A percentile compares a stretch with the other conserved stretches of the same genome.
phyloP scores from a whole-genome alignment of 2,888 invertebrate species.

The Rhorus exstirpatorius region DNA sequence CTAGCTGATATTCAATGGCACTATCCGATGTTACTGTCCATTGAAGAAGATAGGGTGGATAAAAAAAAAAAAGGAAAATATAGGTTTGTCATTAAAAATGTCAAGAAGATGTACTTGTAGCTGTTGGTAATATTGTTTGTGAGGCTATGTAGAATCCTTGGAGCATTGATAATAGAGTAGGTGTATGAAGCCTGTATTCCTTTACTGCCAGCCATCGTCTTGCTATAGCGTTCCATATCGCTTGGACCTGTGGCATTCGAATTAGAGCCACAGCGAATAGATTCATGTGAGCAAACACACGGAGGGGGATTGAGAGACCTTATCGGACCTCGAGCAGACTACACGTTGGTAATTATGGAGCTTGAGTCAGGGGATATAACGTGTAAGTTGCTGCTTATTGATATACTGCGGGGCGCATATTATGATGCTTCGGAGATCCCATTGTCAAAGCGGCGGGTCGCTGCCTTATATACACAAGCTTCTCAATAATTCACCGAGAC shows the following conservation, averaged over 20 bases:
- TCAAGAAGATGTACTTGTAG: neutral
- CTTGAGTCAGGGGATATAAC: conserved; percentile 49
- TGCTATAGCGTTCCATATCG: conserved; percentile 15
- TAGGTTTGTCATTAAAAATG: neutral
- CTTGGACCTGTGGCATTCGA: conserved; percentile 25
- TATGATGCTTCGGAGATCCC: conserved; percentile 24
- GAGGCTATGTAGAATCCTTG: neutral
- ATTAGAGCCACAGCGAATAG: conserved; percentile 51
- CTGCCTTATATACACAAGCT: neutral
- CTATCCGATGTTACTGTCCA: neutral
- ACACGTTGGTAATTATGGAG: conserved; percentile 57
- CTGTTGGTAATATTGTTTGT: conserved; percentile 13
- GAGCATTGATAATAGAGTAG: conserved; percentile 19
- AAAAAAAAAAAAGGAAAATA: neutral
- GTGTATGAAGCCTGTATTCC: neutral
- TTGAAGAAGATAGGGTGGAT: neutral
- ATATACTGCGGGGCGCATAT: conserved; percentile 4
- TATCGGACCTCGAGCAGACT: conserved; percentile 54
- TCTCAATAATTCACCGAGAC: neutral
- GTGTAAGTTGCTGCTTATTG: conserved; percentile 36
- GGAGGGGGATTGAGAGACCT: conserved; percentile 45
- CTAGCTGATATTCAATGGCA: conserved; percentile 10
- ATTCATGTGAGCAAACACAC: conserved; percentile 34
- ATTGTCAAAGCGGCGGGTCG: neutral
- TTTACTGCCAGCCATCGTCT: neutral